A percentile compares a stretch with the other conserved stretches of the same genome.
phyloP scores from a whole-genome alignment of 2,888 invertebrate species.

The Leptopilina drosophilae region DNA sequence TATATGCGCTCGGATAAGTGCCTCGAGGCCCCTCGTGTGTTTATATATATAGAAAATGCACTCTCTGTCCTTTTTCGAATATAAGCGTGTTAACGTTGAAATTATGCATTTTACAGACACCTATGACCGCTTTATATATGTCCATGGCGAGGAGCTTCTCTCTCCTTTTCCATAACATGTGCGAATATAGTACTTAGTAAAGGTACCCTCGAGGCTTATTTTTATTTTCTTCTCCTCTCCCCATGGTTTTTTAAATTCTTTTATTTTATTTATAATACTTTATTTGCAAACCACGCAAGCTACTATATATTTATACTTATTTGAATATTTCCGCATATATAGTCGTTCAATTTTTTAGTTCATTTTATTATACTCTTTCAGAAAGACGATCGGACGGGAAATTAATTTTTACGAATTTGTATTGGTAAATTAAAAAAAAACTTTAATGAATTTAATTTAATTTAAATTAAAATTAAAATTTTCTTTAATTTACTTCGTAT shows the following conservation, averaged over 20 bases:
- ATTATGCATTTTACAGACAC: conserved; percentile 33
- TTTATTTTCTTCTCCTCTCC: not conserved
- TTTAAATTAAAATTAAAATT: too few species aligned
- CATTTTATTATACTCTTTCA: conserved; percentile 1
- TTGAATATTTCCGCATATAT: conserved; percentile 5
- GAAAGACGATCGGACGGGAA: too few species aligned
- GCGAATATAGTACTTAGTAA: not conserved
- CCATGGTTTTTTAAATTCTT: not conserved
- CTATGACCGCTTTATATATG: conserved; percentile 35
- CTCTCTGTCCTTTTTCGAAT: conserved; percentile 4
- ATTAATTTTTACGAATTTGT: too few species aligned
- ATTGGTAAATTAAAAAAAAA: too few species aligned
- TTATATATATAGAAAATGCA: not conserved
- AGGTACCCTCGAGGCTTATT: not conserved
- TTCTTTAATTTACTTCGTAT: too few species aligned
- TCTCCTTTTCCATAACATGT: too few species aligned
- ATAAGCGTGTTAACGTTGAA: conserved; percentile 31
- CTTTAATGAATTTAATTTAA: too few species aligned
- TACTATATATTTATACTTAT: conserved; percentile 5
- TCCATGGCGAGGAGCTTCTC: not conserved
- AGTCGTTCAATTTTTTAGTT: not conserved
- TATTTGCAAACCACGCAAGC: conserved; percentile 1
- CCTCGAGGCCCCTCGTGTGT: not conserved
- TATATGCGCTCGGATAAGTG: not conserved
- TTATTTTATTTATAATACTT: not conserved